Base-by-base conservation (phyloP, 1,140 invertebrate species). In the Drosophila rufa region DNA sequence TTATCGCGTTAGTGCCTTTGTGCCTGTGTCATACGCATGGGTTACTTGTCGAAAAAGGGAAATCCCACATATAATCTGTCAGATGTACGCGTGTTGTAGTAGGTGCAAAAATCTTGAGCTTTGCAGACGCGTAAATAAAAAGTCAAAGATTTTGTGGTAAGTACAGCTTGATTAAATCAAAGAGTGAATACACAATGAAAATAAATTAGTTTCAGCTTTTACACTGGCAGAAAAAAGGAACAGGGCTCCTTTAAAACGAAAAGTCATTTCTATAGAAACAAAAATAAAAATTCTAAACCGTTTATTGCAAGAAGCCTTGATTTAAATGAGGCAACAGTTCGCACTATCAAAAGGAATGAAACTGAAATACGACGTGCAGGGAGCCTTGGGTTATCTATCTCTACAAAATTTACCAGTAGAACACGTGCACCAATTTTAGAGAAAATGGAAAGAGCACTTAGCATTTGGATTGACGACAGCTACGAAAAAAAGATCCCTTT, bases 401-500 rank as follows among this genome's bases (percentile, higher is more conserved):
- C n/a, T n/a, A n/a, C n/a, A n/a, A n/a, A n/a, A n/a, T n/a, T n/a
- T n/a, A n/a, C n/a, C n/a, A n/a, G n/a, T n/a, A n/a, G n/a, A n/a
- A n/a, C n/a, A n/a, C n/a, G n/a, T n/a, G n/a, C n/a, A n/a, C n/a
- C n/a, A n/a, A n/a, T n/a, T n/a, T n/a, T n/a, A n/a, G n/a, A n/a
- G n/a, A n/a, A n/a, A n/a, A n/a, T n/a, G n/a, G n/a, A n/a, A n/a
- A n/a, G n/a, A n/a, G n/a, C n/a, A n/a, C n/a, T n/a, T n/a, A n/a
- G n/a, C 61, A 75, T 82, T 60, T 79, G 80, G 78, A 66, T 87
- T 69, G 78, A 83, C 75, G 75, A 87, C 48, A 59, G 69, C 56
- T 79, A 79, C 55, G 55, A 79, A 66, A 80, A 79, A 75, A 77
- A 66, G 22, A 68, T 82, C 43, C 75, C 73, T 68, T 66, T 82